Base-by-base conservation (phyloP, 1,140 invertebrate species). In the Trachymyrmex septentrionalis region DNA sequence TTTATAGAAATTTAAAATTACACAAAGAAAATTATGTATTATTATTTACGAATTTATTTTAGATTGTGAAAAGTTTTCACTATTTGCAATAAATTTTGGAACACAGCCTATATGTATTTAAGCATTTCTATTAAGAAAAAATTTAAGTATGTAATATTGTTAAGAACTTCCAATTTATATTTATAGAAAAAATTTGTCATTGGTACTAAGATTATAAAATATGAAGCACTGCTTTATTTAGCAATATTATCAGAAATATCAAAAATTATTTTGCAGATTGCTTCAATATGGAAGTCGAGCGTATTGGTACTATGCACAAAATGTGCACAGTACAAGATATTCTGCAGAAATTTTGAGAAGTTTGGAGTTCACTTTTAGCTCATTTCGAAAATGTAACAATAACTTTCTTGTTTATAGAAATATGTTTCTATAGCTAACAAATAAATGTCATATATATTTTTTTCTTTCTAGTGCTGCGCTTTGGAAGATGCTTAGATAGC, bases 401-500 rank as follows among this genome's bases (percentile, higher is more conserved):
- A 55, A 76, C 81, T 85, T 87, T 69, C 76, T 19, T 72, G 0
- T 21, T 82, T 48, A 3, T 50, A 53, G 21, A 86, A 78, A 85
- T 59, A 27, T 67, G 30, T 66, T 57, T 55, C n/a, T 21, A 53
- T 24, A 7, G 12, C 61, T 10, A 1, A 53, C 34, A 57, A 34
- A 24, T 80, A 73, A 80, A 21, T n/a, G 19, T 30, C 16, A 21
- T 57, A n/a, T n/a, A 64, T 38, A 10, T 50, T 5, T 48, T 87
- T 85, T 92, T 89, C 88, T 90, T 97, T 97, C 80, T 95, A 99
- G 98, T 99, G 85, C 93, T 99, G 9, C 96, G 98, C 55, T 96
- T 99, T 92, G 98, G 98, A 87, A 97, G 98, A 94, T 98, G 97
- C 95, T 87, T 98, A 38, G 98, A 99, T 90, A 96, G 97, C n/a